These are phyloP conservation scores for Typhlichthys eigenmanni DNA, from an alignment of 2,797 vertebrate genomes.

Conservation along the genomic window DNA sequence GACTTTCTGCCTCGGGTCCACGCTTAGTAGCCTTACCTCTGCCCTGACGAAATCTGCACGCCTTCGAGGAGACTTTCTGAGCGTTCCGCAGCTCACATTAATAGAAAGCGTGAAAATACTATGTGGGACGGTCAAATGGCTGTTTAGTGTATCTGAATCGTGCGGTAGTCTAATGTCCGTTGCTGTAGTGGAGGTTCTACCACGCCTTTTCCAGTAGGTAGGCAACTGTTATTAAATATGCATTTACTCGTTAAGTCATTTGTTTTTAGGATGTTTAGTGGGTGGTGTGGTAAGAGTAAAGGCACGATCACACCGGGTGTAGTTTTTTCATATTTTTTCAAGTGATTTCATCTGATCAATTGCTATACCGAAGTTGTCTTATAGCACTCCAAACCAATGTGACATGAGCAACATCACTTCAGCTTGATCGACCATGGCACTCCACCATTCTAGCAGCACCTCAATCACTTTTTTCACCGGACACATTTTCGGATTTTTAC, in stretches of 20 bases:
- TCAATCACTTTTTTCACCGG: neutral
- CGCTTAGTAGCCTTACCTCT: no score
- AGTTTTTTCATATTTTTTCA: neutral
- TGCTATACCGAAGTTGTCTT: slow-evolving; percentile 5
- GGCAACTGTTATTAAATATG: no score
- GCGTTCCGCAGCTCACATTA: neutral
- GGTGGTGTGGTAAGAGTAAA: neutral
- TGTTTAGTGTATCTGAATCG: neutral
- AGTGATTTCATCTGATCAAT: neutral
- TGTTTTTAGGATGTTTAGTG: neutral
- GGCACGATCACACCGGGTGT: neutral
- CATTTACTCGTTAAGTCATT: neutral
- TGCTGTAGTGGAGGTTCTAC: slow-evolving; percentile 1
- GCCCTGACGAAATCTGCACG: no score
- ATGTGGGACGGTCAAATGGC: neutral
- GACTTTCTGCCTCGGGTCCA: no score
- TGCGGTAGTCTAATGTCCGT: neutral
- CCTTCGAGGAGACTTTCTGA: no score
- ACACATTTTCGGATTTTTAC: slow-evolving; percentile 20
- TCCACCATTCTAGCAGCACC: neutral
- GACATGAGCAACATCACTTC: slow-evolving; percentile 16
- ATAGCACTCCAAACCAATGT: slow-evolving; percentile 2
- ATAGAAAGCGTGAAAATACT: neutral
- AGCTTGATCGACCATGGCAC: slow-evolving; percentile 2
- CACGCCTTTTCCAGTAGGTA: neutral